Percentiles rank a stretch among this genome's conserved stretches.
phyloP scores from a whole-genome alignment of 2,113 vertebrate species.

The Xiphorhynchus elegans region DNA sequence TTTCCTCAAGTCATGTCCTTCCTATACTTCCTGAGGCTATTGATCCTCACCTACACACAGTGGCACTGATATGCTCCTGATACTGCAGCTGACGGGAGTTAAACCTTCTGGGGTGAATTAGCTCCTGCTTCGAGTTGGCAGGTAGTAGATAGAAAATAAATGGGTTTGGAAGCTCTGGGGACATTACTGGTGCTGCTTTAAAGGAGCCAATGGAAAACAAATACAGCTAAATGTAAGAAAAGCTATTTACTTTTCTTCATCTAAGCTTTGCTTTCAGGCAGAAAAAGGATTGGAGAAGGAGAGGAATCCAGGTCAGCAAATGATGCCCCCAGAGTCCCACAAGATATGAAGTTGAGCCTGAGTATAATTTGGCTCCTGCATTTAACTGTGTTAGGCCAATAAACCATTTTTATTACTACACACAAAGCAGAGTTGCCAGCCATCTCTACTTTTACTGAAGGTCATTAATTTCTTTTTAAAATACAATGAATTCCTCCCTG shows the following conservation, averaged over 20 bases:
- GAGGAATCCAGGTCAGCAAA: conserved; percentile 37
- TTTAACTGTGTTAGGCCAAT: conserved; percentile 62
- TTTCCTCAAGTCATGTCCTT: neutral
- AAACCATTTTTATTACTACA: conserved; percentile 78
- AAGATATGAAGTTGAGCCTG: neutral
- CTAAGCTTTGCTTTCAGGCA: conserved; percentile 30
- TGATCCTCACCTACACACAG: conserved; percentile 10
- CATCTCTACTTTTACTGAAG: conserved; percentile 66
- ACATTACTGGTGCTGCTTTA: conserved; percentile 4
- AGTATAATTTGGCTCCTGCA: conserved; percentile 41
- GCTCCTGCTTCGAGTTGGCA: conserved; percentile 10
- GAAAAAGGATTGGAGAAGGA: neutral
- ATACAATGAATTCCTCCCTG: conserved; percentile 48
- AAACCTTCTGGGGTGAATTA: conserved; percentile 60
- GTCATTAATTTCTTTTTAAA: conserved; percentile 69
- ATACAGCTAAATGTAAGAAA: conserved; percentile 43
- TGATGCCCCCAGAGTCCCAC: neutral
- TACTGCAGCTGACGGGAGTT: neutral
- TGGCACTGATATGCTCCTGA: neutral
- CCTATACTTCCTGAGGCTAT: neutral
- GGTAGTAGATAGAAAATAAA: conserved; percentile 58
- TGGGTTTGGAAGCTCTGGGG: conserved; percentile 43
- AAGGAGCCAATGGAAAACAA: conserved; percentile 23
- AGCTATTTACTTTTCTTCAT: conserved; percentile 41
- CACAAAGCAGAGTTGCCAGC: conserved; percentile 60